Evolutionary conservation across 2,797 vertebrate genomes (phyloP), one percentile per base, ranked within the genome.

Genomic region (Tarsius wallacei): DNA sequence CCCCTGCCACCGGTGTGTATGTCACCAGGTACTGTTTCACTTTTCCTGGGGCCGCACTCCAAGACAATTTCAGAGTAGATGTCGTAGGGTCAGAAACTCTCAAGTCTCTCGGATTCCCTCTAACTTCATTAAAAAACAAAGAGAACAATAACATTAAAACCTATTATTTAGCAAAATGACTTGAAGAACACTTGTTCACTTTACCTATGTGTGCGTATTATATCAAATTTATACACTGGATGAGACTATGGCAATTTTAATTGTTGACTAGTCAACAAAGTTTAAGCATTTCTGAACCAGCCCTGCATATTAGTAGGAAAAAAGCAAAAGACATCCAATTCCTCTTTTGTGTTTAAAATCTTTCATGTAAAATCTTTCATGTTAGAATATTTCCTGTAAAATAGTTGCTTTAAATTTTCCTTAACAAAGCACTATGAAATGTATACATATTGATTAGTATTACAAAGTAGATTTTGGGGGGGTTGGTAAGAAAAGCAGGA

Each of bases 41-140:
- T 83, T 99, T 99, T 51, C 99, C 99, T 4, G 99, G 99, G 71
- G 99, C 99, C 0, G 98, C 98, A 53, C 76, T 96, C 99, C 99
- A 99, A 1, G 99, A 99, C 73, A 99, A 98, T 57, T 98, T 99
- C 98, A 99, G 99, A 93, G 99, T 99, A 78, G 99, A 98, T 1
- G 98, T 99, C 0, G 99, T 99, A 98, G 99, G 99, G n/a, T 99
- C 99, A 7, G 99, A 99, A 63, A 99, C 99, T 97, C 97, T 98
- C 92, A 99, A 97, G 96, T 99, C 99, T 93, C 98, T 99, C 66
- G 99, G 99, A 26, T 98, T 97, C 97, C 99, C 99, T 95, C 99
- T 99, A 63, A 99, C 99, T 99, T 98, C 97, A 98, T 94, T 94
- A 95, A 98, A 98, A 70, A 70, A 97, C 4, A 98, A 98, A 70